Conservation (phyloP, 1,140 invertebrate genomes). For the Pteromalus puparum region DNA sequence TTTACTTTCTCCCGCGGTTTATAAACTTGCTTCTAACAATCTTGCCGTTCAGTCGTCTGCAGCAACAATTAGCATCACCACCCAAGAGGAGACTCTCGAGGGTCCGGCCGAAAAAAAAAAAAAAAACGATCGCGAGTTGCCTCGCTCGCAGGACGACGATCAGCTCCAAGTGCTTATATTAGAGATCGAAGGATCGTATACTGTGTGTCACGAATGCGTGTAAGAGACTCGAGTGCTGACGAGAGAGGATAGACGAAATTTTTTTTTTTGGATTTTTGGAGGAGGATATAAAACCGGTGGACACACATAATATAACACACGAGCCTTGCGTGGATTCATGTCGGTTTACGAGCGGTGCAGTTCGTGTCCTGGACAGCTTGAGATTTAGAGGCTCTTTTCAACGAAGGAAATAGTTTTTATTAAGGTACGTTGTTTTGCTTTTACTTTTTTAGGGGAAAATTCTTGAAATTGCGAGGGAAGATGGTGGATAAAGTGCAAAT, state of each 20-base stretch:
- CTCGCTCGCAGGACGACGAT: not conserved
- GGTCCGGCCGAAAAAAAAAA: constrained; percentile 16
- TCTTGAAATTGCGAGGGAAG: no score
- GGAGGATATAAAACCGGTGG: not conserved
- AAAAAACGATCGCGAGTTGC: constrained; percentile 19
- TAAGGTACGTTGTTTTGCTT: not conserved
- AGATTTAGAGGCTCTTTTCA: not conserved
- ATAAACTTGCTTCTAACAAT: constrained; percentile 63
- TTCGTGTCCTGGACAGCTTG: not conserved
- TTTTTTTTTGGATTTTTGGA: no score
- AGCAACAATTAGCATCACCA: constrained; percentile 58
- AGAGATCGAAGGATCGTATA: not conserved
- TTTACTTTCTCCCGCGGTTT: constrained; percentile 66
- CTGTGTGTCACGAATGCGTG: not conserved
- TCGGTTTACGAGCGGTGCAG: constrained; percentile 26
- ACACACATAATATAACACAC: not conserved
- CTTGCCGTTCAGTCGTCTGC: constrained; percentile 61
- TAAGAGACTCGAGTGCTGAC: not conserved
- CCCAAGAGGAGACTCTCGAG: constrained; percentile 6
- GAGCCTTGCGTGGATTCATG: constrained; percentile 28
- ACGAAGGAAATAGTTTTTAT: not conserved
- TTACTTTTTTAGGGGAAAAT: no score
- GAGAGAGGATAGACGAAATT: not conserved
- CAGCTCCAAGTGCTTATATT: not conserved
- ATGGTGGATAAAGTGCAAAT: no score